Evolutionary conservation across 2,888 invertebrate species (phyloP).

Genomic region (Eumacrocentrus americanus): DNA sequence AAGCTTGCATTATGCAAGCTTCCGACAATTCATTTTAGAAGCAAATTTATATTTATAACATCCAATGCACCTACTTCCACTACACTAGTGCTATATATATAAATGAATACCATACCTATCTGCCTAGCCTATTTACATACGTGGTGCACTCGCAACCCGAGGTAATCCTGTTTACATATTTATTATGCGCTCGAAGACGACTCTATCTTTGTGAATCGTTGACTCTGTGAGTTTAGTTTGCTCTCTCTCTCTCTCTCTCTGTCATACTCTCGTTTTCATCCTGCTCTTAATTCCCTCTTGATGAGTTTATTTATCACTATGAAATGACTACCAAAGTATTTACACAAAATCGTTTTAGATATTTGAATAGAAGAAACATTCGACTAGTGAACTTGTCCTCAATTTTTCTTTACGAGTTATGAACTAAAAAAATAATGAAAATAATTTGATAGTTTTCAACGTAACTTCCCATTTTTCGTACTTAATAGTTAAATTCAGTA

Average conservation of each 20-base stretch:
- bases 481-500: too few relatives aligned
- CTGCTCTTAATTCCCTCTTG: background rate
- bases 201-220: constrained; percentile 2
- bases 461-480: too few relatives aligned
- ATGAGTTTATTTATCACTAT: background rate
- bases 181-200: constrained; percentile 36
- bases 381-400: too few relatives aligned
- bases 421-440: too few relatives aligned
- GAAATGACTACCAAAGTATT: too few relatives aligned
- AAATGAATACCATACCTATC: too few relatives aligned
- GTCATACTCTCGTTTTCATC: too few relatives aligned
- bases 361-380: too few relatives aligned
- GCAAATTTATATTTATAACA: constrained; percentile 35
- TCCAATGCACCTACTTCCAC: constrained; percentile 12
- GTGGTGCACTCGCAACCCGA: constrained; percentile 23
- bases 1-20: constrained; percentile 1
- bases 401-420: too few relatives aligned
- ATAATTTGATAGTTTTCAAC: too few relatives aligned
- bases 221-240: constrained; percentile 5
- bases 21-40: constrained; percentile 32
- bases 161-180: constrained; percentile 43
- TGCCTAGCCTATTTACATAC: constrained; percentile 35
- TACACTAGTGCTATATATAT: background rate
- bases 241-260: background rate
- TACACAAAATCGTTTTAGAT: too few relatives aligned